A percentile compares a stretch with the other conserved stretches of the same genome.
phyloP scores from a whole-genome alignment of 2,113 vertebrate species.

The Poecilia latipinna region DNA sequence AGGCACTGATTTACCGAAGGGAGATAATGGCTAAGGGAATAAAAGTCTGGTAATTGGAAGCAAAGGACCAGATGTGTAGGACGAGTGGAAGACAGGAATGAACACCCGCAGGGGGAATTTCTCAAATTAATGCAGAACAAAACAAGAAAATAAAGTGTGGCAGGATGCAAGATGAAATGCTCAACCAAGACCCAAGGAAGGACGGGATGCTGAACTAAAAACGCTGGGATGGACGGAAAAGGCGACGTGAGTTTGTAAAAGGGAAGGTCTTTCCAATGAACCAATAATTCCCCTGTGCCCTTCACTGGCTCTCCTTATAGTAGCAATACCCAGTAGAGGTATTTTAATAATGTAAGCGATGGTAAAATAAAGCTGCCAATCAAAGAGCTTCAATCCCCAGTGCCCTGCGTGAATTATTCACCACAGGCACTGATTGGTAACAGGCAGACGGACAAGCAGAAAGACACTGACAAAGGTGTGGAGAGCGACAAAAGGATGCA shows the following conservation, averaged over 20 bases:
- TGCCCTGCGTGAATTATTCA: conserved; percentile 80
- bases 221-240: conserved; percentile 1
- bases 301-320: conserved; percentile 50
- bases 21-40: neutral
- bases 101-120: neutral
- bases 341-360: conserved; percentile 78
- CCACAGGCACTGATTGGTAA: conserved; percentile 75
- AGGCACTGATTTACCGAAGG: neutral
- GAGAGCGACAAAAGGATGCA: conserved; percentile 42
- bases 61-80: neutral
- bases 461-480: conserved; percentile 49
- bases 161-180: neutral
- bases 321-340: conserved; percentile 57
- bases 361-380: conserved; percentile 79
- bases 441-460: conserved; percentile 39
- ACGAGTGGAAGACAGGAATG: neutral
- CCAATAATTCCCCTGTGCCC: conserved; percentile 42
- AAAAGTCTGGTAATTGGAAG: neutral
- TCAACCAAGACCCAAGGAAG: conserved; percentile 5
- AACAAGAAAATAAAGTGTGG: neutral
- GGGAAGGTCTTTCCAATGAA: conserved; percentile 45
- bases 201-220: conserved; percentile 8
- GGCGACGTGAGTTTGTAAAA: conserved; percentile 20
- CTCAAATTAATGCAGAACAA: neutral
- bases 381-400: conserved; percentile 70